phyloP scores from a whole-genome alignment of 2,797 vertebrate genomes.

The Acestrorhynchus altus region DNA sequence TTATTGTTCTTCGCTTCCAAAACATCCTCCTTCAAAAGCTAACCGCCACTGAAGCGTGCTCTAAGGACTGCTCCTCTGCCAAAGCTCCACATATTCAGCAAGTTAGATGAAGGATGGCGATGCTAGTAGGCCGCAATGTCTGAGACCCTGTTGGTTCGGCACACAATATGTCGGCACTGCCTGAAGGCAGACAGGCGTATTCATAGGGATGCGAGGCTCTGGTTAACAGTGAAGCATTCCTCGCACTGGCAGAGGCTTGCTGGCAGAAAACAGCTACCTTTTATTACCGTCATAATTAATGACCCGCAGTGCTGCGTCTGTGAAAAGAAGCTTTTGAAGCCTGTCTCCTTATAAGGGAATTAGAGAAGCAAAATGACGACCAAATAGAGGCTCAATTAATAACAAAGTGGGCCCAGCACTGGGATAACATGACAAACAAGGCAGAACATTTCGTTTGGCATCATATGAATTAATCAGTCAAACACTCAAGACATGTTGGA shows the following conservation, averaged over 20 bases:
- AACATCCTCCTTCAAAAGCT: constrained; percentile 31
- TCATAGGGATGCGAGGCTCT: constrained; percentile 36
- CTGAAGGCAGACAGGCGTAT: constrained; percentile 34
- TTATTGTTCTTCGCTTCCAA: constrained; percentile 41
- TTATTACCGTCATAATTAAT: constrained; percentile 65
- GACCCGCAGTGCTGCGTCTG: constrained; percentile 56
- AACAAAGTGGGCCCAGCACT: constrained; percentile 61
- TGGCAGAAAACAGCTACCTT: constrained; percentile 63
- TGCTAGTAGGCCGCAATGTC: constrained; percentile 39
- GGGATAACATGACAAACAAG: constrained; percentile 78
- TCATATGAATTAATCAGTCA: constrained; percentile 82
- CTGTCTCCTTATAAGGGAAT: constrained; percentile 63
- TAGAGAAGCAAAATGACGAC: constrained; percentile 56
- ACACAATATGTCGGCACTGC: constrained; percentile 49
- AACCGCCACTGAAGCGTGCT: constrained; percentile 24
- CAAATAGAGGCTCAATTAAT: constrained; percentile 60
- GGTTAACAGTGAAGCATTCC: constrained; percentile 48
- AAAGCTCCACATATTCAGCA: constrained; percentile 14
- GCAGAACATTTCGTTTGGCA: constrained; percentile 83
- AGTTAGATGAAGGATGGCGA: constrained; percentile 26
- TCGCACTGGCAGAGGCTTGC: constrained; percentile 52
- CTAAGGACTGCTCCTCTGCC: constrained; percentile 17
- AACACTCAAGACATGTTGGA: constrained; percentile 75
- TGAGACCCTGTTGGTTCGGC: constrained; percentile 38
- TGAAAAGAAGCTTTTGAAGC: constrained; percentile 56